Evolutionary conservation across 2,888 invertebrate genomes (phyloP), one percentile per base, ranked within the genome.

Genomic region (Tinea trinotella): DNA sequence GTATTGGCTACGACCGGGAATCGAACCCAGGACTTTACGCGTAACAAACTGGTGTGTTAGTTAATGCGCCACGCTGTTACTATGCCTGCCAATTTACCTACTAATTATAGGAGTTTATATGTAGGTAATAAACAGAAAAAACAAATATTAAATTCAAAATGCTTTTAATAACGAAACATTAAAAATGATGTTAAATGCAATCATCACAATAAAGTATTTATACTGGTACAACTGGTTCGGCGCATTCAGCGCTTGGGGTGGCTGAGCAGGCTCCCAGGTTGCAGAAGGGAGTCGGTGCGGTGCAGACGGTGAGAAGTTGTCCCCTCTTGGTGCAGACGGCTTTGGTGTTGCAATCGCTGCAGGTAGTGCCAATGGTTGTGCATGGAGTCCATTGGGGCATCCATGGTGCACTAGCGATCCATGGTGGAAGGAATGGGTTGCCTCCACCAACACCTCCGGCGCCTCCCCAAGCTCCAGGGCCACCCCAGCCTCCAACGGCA

Each of bases 191-290:
- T 46, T 46, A 46, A 46, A 19, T 46, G 17, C 46, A 46, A 46
- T 46, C 12, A 17, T 4, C 46, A 18, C 3, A 19, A 46, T 17
- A 46, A 46, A 5, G 2, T n/a, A 40, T 18, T 46, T 46, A 46
- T 18, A 19, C 15, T 15, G 52, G 60, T 0, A 49, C 58, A 4
- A 61, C 35, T 1, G 61, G 58, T 0, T 71, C 66, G 0, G 70
- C 72, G 55, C 85, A 85, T 55, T 70, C 77, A 0, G 59, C 71
- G 1, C 78, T 57, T 0, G 85, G 81, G 0, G 83, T 82, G 5
- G 81, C 83, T 0, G 85, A 83, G 64, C 85, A 85, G 56, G 70
- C 69, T n/a, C 85, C 85, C 6, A 76, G 67, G 64, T 82, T 83
- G 67, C 85, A 85, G 63, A 77, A 70, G 0, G 85, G 85, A 15